Percentiles rank a stretch among this genome's conserved stretches.
Conservation (phyloP, 2,113 vertebrate genomes). For the Pseudopipra pipra region DNA sequence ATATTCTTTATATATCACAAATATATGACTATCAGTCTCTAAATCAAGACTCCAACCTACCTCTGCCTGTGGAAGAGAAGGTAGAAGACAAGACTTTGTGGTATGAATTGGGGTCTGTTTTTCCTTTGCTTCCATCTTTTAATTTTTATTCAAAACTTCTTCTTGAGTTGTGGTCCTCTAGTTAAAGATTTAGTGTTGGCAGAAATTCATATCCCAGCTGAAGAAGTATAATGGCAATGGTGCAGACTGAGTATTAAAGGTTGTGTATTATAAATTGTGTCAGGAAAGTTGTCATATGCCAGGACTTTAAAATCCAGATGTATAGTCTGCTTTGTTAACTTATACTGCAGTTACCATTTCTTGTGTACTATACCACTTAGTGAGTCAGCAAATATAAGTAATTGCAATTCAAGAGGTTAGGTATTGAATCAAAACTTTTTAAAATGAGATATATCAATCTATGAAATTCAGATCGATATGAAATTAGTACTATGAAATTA, state of each 20-base stretch:
- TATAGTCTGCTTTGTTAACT: neutral
- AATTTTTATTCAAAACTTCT: neutral
- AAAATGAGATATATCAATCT: neutral
- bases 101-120: rapidly evolving
- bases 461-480: neutral
- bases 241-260: neutral
- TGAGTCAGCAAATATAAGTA: neutral
- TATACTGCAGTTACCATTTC: neutral
- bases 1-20: neutral
- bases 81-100: neutral
- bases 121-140: neutral
- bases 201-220: neutral
- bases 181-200: neutral
- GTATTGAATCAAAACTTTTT: neutral
- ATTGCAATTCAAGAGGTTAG: neutral
- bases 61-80: neutral
- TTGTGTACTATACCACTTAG: neutral
- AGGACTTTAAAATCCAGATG: neutral
- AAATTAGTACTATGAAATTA: no score
- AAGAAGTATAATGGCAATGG: neutral
- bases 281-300: neutral
- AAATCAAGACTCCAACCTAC: neutral
- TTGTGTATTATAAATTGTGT: neutral
- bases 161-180: neutral
- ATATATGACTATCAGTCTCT: neutral